Evolutionary conservation across 2,113 vertebrate genomes (phyloP).

Genomic region (Paracyprichromis sp.): DNA sequence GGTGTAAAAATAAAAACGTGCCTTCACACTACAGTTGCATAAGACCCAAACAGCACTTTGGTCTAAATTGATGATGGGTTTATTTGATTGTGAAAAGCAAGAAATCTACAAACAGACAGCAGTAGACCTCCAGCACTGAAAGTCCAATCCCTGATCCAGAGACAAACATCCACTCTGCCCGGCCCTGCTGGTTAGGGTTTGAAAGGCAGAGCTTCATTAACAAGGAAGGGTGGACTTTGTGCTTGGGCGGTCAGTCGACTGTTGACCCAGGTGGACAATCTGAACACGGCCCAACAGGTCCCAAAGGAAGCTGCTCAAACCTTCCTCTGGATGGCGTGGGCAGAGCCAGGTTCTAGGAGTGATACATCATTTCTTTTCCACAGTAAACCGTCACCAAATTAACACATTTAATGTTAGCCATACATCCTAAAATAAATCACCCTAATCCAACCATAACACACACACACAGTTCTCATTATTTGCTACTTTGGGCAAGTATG

Average conservation of each 20-base stretch:
- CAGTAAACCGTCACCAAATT: not conserved
- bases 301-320: conserved; percentile 75
- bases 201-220: conserved; percentile 66
- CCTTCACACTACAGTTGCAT: not conserved
- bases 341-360: conserved; percentile 4
- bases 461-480: not conserved
- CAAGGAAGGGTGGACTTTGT: conserved; percentile 19
- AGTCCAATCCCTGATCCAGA: conserved; percentile 40
- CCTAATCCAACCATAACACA: not conserved
- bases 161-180: conserved; percentile 63
- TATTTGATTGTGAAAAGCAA: conserved; percentile 65
- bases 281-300: not conserved
- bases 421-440: not conserved
- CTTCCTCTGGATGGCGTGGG: conserved; percentile 40
- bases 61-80: conserved; percentile 37
- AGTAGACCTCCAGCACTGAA: not conserved
- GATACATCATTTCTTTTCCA: not conserved
- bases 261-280: not conserved
- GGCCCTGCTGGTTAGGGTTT: conserved; percentile 60
- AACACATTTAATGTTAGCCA: conserved; percentile 9
- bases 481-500: not conserved
- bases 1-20: not conserved
- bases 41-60: not conserved
- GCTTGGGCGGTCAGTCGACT: conserved; percentile 36
- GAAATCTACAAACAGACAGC: conserved; percentile 43